phyloP scores from a whole-genome alignment of 2,113 vertebrate species.

The Takifugu flavidus region DNA sequence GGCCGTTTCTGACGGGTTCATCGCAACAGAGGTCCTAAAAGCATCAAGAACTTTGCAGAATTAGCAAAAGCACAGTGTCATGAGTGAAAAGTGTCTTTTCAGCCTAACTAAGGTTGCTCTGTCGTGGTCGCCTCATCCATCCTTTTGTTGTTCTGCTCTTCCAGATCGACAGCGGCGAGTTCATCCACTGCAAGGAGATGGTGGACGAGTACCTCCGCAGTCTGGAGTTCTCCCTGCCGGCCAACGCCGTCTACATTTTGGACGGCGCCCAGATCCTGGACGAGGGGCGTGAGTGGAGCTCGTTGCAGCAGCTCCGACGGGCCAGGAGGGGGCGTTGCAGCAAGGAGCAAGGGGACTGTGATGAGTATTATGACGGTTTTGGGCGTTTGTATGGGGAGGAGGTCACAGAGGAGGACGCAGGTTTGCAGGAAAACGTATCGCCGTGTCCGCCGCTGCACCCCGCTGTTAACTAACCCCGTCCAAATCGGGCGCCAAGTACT shows the following conservation, averaged over 20 bases:
- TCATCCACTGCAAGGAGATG: slow-evolving; percentile 75
- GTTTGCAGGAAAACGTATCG: slow-evolving; percentile 33
- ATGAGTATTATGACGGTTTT: slow-evolving; percentile 75
- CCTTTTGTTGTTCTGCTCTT: neutral
- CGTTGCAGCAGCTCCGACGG: neutral
- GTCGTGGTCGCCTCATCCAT: neutral
- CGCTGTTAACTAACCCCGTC: too few relatives aligned
- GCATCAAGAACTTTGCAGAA: too few relatives aligned
- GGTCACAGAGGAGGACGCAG: neutral
- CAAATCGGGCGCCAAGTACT: too few relatives aligned
- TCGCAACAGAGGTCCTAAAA: too few relatives aligned
- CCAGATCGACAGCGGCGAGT: slow-evolving; percentile 66
- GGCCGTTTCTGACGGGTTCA: too few relatives aligned
- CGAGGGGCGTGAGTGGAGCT: slow-evolving; percentile 6
- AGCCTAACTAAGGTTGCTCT: too few relatives aligned
- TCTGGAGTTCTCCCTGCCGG: slow-evolving; percentile 57
- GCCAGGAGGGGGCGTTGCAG: neutral
- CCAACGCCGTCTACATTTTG: slow-evolving; percentile 67
- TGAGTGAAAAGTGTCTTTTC: too few relatives aligned
- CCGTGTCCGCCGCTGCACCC: slow-evolving; percentile 70
- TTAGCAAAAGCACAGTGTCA: too few relatives aligned
- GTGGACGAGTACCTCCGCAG: slow-evolving; percentile 67
- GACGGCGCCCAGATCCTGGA: slow-evolving; percentile 36
- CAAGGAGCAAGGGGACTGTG: slow-evolving; percentile 35
- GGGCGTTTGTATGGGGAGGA: slow-evolving; percentile 59